phyloP scores from a whole-genome alignment of 2,888 invertebrate species.

The Pimpla rufipes region DNA sequence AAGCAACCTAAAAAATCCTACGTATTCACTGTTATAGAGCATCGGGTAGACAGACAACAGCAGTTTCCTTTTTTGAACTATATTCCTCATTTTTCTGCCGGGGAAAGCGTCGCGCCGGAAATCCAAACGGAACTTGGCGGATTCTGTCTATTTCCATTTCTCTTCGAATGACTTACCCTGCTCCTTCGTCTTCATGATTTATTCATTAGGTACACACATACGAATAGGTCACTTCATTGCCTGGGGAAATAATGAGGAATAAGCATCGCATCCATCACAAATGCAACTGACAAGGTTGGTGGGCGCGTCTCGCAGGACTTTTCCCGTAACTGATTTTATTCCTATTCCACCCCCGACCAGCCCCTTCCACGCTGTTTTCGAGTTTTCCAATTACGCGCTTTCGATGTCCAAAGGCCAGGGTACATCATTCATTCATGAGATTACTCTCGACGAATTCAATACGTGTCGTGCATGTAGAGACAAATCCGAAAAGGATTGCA shows the following conservation, averaged over 20 bases:
- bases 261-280: constrained; percentile 4
- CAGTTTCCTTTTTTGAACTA: background rate
- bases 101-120: constrained; percentile 10
- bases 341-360: background rate
- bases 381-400: constrained; percentile 12
- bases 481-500: constrained; percentile 20
- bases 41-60: background rate
- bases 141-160: constrained; percentile 8
- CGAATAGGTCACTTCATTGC: background rate
- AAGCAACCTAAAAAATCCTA: background rate
- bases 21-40: constrained; percentile 4
- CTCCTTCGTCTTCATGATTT: constrained; percentile 26
- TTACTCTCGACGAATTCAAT: constrained; percentile 17
- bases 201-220: constrained; percentile 19
- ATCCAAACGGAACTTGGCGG: constrained; percentile 24
- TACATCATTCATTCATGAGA: constrained; percentile 20
- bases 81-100: constrained; percentile 4
- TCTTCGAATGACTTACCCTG: background rate
- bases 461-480: background rate
- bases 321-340: background rate
- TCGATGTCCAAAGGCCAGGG: background rate
- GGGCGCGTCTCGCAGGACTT: background rate
- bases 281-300: background rate
- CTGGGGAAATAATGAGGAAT: constrained; percentile 1
- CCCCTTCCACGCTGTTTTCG: background rate